These are phyloP conservation scores for Scatophagus argus DNA, from an alignment of 2,113 vertebrate genomes.

Conservation along the genomic window DNA sequence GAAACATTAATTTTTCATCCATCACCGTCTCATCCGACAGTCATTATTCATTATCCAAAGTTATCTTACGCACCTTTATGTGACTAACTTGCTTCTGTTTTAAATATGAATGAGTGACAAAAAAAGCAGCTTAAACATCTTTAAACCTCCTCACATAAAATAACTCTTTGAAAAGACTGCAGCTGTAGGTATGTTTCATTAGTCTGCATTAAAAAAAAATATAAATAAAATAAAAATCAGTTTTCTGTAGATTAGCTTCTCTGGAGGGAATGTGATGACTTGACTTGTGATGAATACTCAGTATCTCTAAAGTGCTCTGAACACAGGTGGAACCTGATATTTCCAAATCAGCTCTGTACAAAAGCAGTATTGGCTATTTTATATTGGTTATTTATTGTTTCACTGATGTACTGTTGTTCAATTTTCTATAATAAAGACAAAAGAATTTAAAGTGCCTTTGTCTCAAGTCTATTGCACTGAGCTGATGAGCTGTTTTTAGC, in stretches of 20 bases:
- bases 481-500: background rate
- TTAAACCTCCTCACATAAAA: background rate
- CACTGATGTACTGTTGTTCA: slow-evolving; percentile 27
- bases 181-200: background rate
- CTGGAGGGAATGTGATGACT: slow-evolving; percentile 28
- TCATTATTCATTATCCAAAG: background rate
- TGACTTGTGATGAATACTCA: slow-evolving; percentile 40
- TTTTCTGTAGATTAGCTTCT: slow-evolving; percentile 20
- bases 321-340: slow-evolving; percentile 9
- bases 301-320: slow-evolving; percentile 25
- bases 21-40: background rate
- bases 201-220: background rate
- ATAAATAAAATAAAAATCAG: slow-evolving; percentile 1
- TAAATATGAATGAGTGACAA: background rate
- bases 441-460: background rate
- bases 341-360: background rate
- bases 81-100: slow-evolving; percentile 30
- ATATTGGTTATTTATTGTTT: slow-evolving; percentile 73
- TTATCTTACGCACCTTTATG: background rate
- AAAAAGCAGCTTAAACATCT: slow-evolving; percentile 11
- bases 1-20: background rate
- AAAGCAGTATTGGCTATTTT: slow-evolving; percentile 37
- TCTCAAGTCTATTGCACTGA: background rate
- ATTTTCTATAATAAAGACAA: slow-evolving; percentile 70
- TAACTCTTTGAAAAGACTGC: slow-evolving; percentile 1